Evolutionary conservation across 2,113 vertebrate species (phyloP).

Genomic region (Chaenogobius annularis): DNA sequence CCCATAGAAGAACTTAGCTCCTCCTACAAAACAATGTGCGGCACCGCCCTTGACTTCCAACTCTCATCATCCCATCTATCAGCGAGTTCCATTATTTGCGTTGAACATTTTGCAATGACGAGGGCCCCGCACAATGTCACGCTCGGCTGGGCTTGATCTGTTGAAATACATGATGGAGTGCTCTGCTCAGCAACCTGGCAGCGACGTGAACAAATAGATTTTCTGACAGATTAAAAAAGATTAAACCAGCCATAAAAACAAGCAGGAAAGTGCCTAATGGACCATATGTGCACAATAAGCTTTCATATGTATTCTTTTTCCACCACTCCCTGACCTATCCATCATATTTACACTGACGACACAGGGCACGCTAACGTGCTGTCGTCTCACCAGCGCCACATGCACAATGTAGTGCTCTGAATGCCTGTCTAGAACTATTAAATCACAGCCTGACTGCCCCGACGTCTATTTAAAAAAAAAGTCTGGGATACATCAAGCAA

Average conservation of each 20-base stretch:
- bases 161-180: constrained; percentile 75
- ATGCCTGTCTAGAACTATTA: background rate
- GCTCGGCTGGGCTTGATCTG: constrained; percentile 57
- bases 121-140: constrained; percentile 56
- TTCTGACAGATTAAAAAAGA: constrained; percentile 82
- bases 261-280: constrained; percentile 78
- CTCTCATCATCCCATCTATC: constrained; percentile 43
- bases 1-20: no score
- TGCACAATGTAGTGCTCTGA: background rate
- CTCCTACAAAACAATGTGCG: no score
- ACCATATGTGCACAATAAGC: constrained; percentile 75
- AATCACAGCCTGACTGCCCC: background rate
- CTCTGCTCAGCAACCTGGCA: constrained; percentile 74
- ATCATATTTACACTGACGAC: constrained; percentile 70
- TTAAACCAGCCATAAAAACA: constrained; percentile 80
- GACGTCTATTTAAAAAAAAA: background rate
- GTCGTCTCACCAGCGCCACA: constrained; percentile 48
- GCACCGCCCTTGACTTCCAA: background rate
- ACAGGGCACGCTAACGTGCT: constrained; percentile 50
- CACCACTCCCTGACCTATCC: constrained; percentile 55
- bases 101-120: constrained; percentile 60
- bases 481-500: background rate
- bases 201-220: constrained; percentile 78
- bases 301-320: constrained; percentile 78
- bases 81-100: constrained; percentile 58